phyloP scores from a whole-genome alignment of 53 echinoderm and acorn worm species.

The Actinopyga echinites region DNA sequence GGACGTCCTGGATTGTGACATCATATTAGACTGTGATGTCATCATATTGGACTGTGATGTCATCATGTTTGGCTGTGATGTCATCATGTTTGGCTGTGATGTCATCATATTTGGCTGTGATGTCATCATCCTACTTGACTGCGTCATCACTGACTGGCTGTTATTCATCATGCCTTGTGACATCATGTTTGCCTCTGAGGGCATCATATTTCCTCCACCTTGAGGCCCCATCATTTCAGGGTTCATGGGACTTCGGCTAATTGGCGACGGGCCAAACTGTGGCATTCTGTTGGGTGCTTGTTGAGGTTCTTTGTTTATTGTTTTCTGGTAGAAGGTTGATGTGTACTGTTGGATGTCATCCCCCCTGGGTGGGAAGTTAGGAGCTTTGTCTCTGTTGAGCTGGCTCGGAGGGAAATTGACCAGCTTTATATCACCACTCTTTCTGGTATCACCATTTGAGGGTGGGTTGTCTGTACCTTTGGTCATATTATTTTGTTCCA shows the following conservation, averaged over 20 bases:
- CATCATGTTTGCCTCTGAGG: conserved; percentile 22
- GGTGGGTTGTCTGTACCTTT: not conserved
- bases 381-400: conserved; percentile 95
- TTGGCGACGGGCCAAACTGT: conserved; percentile 83
- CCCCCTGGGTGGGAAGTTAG: conserved; percentile 97
- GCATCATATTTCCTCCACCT: conserved; percentile 19
- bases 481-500: conserved; percentile 11
- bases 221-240: conserved; percentile 66
- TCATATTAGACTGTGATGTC: conserved; percentile 67
- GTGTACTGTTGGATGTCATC: conserved; percentile 97
- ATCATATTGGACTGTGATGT: conserved; percentile 58
- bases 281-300: conserved; percentile 24
- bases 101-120: conserved; percentile 16
- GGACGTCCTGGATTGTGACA: conserved; percentile 12
- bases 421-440: conserved; percentile 58
- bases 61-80: conserved; percentile 61
- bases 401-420: conserved; percentile 97
- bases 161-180: conserved; percentile 48
- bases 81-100: conserved; percentile 7
- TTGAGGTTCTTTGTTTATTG: conserved; percentile 65
- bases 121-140: conserved; percentile 46
- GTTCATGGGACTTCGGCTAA: conserved; percentile 75
- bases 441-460: conserved; percentile 6
- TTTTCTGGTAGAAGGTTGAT: conserved; percentile 95
- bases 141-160: not conserved